Evolutionary conservation across 2,797 vertebrate genomes (phyloP).

Genomic region (Prionace glauca): DNA sequence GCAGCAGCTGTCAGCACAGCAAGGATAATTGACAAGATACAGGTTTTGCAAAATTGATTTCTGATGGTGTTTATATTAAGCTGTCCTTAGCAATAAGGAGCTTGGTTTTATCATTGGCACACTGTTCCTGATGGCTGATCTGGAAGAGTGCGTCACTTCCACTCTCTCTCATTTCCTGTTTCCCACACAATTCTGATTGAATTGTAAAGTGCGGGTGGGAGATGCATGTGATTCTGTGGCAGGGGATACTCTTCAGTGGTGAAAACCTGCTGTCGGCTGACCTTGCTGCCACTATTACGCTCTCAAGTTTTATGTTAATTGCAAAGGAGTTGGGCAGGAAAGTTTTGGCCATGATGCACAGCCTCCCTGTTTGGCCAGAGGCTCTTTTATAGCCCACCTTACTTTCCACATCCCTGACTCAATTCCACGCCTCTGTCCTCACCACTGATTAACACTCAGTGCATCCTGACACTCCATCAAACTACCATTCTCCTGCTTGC

Average conservation of each 20-base stretch:
- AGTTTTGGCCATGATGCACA: too few relatives aligned
- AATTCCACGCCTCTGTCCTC: too few relatives aligned
- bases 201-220: not conserved
- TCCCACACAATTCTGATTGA: not conserved
- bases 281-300: too few relatives aligned
- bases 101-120: not conserved
- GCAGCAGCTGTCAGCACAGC: not conserved
- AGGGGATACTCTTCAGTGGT: not conserved
- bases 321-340: too few relatives aligned
- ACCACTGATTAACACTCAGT: too few relatives aligned
- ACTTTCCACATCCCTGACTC: too few relatives aligned
- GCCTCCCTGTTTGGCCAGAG: too few relatives aligned
- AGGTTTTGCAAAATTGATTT: not conserved
- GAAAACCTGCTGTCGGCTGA: not conserved
- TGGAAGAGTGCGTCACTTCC: not conserved
- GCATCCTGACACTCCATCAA: too few relatives aligned
- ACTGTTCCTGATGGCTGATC: not conserved
- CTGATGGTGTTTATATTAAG: not conserved
- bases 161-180: not conserved
- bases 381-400: too few relatives aligned
- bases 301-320: too few relatives aligned
- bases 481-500: too few relatives aligned
- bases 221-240: not conserved
- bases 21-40: not conserved
- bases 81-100: not conserved